Percentiles rank a stretch among this genome's conserved stretches.
phyloP scores from a whole-genome alignment of 2,888 invertebrate genomes.

The Erpobdella octoculata region DNA sequence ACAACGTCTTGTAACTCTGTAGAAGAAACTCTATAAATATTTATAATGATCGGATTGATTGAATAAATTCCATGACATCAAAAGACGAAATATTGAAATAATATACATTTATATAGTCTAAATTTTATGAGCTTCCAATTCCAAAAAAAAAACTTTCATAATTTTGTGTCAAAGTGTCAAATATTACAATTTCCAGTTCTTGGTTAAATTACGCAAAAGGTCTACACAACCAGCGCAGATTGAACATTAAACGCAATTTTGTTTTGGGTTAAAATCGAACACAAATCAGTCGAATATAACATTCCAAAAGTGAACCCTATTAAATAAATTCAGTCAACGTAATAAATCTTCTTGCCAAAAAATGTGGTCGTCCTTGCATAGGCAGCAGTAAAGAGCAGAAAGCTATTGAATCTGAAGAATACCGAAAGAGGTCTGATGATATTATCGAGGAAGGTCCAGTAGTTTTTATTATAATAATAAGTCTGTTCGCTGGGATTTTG shows the following conservation, averaged over 20 bases:
- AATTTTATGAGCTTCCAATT: too few relatives aligned
- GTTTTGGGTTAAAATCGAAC: background rate
- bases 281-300: background rate
- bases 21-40: too few relatives aligned
- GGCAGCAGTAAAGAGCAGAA: background rate
- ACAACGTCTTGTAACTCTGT: too few relatives aligned
- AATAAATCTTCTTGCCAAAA: background rate
- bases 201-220: too few relatives aligned
- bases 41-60: too few relatives aligned
- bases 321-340: slow-evolving; percentile 1
- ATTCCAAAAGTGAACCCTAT: background rate
- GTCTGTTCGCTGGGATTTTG: background rate
- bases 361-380: background rate
- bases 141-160: too few relatives aligned
- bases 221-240: too few relatives aligned
- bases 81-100: too few relatives aligned
- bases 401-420: slow-evolving; percentile 25
- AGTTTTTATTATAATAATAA: background rate
- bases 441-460: slow-evolving; percentile 11
- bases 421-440: slow-evolving; percentile 16
- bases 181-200: too few relatives aligned
- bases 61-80: too few relatives aligned
- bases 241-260: background rate
- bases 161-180: too few relatives aligned
- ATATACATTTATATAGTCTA: too few relatives aligned